A percentile compares a stretch with the other conserved stretches of the same genome.
Conservation (phyloP, 2,888 invertebrate genomes). For the Criorhina ranunculi region DNA sequence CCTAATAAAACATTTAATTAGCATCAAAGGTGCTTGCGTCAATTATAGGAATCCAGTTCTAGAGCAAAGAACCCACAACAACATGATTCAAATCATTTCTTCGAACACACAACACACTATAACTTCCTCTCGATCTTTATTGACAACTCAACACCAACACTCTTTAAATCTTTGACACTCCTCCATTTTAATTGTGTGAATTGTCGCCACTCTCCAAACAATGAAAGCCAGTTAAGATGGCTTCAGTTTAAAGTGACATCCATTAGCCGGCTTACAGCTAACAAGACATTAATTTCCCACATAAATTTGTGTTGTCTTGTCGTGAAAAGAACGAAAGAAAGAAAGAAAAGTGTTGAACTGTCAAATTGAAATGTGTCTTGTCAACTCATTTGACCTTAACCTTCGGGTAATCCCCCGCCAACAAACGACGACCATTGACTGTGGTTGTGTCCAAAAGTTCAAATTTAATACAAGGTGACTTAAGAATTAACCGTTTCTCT, state of each 20-base stretch:
- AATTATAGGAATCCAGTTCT: conserved; percentile 9
- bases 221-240: conserved; percentile 48
- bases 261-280: conserved; percentile 41
- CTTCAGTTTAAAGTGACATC: conserved; percentile 1
- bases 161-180: conserved; percentile 15
- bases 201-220: conserved; percentile 27
- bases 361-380: conserved; percentile 51
- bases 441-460: not conserved
- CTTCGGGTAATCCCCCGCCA: conserved; percentile 24
- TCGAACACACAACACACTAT: not conserved
- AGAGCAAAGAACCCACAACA: not conserved
- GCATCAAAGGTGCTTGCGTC: not conserved
- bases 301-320: conserved; percentile 11
- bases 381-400: conserved; percentile 61
- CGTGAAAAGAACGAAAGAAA: not conserved
- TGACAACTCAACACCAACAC: conserved; percentile 4
- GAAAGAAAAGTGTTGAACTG: conserved; percentile 30
- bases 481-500: conserved; percentile 25
- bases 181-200: not conserved
- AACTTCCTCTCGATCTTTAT: not conserved
- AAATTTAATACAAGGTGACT: conserved; percentile 9
- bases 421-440: conserved; percentile 25
- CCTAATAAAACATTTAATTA: conserved; percentile 26
- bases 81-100: conserved; percentile 25
- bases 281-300: conserved; percentile 37